These are phyloP conservation scores for Enteromius fasciolatus DNA, from an alignment of 2,797 vertebrate genomes.

Conservation along the genomic window DNA sequence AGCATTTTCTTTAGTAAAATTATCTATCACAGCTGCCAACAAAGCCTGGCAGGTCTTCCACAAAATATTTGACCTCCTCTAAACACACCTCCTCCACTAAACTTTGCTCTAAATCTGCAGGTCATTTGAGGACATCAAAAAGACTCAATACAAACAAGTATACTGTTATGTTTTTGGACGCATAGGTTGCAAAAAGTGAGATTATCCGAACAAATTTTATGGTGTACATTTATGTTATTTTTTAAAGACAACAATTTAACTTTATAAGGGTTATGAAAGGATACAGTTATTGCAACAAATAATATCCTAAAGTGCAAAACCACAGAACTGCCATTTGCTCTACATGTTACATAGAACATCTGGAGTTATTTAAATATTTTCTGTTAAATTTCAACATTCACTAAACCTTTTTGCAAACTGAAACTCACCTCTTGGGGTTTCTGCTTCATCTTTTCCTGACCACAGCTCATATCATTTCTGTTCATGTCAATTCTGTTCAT, in stretches of 20 bases:
- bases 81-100: slow-evolving; percentile 6
- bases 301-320: background rate
- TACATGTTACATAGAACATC: slow-evolving; percentile 20
- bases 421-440: slow-evolving; percentile 82
- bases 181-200: background rate
- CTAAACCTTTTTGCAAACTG: background rate
- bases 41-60: slow-evolving; percentile 13
- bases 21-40: background rate
- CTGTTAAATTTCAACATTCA: slow-evolving; percentile 17
- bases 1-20: slow-evolving; percentile 4
- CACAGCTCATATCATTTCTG: slow-evolving; percentile 63
- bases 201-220: background rate
- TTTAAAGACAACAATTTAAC: background rate
- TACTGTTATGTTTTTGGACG: background rate
- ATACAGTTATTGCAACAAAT: background rate
- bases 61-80: background rate
- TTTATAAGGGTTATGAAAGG: background rate
- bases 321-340: slow-evolving; percentile 5
- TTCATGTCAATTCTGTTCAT: slow-evolving; percentile 81
- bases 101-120: slow-evolving; percentile 10
- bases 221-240: background rate
- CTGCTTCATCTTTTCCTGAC: slow-evolving; percentile 83
- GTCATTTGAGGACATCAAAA: slow-evolving; percentile 12
- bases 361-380: slow-evolving; percentile 31
- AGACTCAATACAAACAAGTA: background rate